Conservation (phyloP, 2,888 invertebrate genomes). For the Cabera pusaria region DNA sequence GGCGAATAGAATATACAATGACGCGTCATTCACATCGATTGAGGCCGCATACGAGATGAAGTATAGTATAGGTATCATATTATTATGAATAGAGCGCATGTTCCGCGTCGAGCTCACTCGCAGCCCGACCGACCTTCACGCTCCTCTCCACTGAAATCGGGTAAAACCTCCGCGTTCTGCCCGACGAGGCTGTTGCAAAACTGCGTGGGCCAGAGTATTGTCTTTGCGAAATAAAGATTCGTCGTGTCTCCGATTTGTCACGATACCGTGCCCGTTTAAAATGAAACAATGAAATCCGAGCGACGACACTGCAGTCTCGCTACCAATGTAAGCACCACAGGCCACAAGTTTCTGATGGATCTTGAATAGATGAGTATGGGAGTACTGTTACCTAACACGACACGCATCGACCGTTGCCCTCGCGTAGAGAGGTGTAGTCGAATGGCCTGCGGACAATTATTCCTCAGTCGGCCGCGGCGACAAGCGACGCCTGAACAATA, state of each 20-base stretch:
- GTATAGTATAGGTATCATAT: constrained; percentile 64
- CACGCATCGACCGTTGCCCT: constrained; percentile 34
- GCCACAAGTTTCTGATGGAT: constrained; percentile 20
- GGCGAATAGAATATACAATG: constrained; percentile 79
- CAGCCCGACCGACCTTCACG: constrained; percentile 47
- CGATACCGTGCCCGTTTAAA: constrained; percentile 19
- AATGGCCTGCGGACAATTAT: constrained; percentile 52
- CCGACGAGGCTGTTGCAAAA: constrained; percentile 30
- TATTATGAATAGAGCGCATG: constrained; percentile 63
- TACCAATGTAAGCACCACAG: no score
- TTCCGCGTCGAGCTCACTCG: constrained; percentile 58
- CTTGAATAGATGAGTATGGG: constrained; percentile 44
- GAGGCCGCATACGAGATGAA: constrained; percentile 75
- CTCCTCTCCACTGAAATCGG: constrained; percentile 30
- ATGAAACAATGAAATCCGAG: constrained; percentile 26
- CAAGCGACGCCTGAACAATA: constrained; percentile 64
- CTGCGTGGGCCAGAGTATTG: constrained; percentile 23
- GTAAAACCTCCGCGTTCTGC: constrained; percentile 20
- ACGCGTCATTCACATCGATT: constrained; percentile 78
- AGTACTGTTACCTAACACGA: constrained; percentile 55
- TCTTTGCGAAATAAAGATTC: constrained; percentile 26
- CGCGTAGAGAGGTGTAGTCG: constrained; percentile 39
- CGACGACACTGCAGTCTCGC: constrained; percentile 18
- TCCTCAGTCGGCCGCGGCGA: constrained; percentile 48
- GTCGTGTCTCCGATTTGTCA: constrained; percentile 23